Conservation (phyloP, 2,888 invertebrate species). For the Hyles lineata region DNA sequence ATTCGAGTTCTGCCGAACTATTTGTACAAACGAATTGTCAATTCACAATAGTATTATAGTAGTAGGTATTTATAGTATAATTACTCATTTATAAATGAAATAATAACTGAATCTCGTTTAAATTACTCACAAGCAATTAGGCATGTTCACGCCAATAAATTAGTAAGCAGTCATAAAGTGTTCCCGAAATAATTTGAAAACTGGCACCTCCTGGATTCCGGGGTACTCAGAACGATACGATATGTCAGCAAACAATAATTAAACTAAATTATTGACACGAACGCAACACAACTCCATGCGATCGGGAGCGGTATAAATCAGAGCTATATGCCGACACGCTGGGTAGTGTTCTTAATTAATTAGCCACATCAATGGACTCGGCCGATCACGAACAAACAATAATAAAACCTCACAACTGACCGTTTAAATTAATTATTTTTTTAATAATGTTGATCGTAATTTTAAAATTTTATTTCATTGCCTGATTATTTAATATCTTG, state of each 20-base stretch:
- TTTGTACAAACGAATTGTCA: too few relatives aligned
- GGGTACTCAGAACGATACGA: slow-evolving; percentile 11
- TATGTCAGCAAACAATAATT: slow-evolving; percentile 60
- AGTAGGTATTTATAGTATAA: neutral
- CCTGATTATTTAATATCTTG: neutral
- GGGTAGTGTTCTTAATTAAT: slow-evolving; percentile 73
- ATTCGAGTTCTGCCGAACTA: too few relatives aligned
- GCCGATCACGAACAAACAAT: slow-evolving; percentile 51
- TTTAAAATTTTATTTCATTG: neutral
- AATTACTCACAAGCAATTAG: neutral
- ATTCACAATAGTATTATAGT: neutral
- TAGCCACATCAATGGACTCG: slow-evolving; percentile 70
- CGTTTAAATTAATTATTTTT: slow-evolving; percentile 30
- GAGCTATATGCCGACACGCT: slow-evolving; percentile 59
- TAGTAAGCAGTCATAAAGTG: neutral
- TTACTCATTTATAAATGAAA: neutral
- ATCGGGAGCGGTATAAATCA: slow-evolving; percentile 71
- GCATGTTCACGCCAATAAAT: neutral
- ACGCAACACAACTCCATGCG: slow-evolving; percentile 56
- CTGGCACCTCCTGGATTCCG: neutral
- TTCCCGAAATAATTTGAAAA: slow-evolving; percentile 17
- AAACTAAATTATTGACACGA: slow-evolving; percentile 67
- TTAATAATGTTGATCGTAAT: neutral
- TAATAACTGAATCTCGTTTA: neutral
- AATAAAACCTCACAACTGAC: slow-evolving; percentile 33